Evolutionary conservation across 2,888 invertebrate genomes (phyloP), one percentile per base, ranked within the genome.

Genomic region (Sminthurides aquaticus): DNA sequence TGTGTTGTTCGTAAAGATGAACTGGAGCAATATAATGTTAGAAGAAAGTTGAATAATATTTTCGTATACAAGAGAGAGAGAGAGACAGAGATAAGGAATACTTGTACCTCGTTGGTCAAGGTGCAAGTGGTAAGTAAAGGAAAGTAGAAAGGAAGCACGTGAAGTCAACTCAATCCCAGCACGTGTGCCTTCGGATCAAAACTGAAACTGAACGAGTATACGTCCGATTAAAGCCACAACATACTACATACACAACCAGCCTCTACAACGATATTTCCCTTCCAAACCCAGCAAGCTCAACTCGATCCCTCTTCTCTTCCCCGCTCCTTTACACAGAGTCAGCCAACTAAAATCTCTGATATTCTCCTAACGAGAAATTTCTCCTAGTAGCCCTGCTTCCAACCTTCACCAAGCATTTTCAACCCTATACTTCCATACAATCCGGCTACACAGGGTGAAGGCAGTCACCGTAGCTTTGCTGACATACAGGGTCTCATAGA

Each of bases 51-150:
- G n/a, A n/a, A n/a, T n/a, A n/a, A n/a, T n/a, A n/a, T n/a, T n/a
- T n/a, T n/a, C n/a, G n/a, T n/a, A n/a, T n/a, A n/a, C n/a, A n/a
- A n/a, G n/a, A n/a, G n/a, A n/a, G n/a, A n/a, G n/a, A 15, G 43
- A 34, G 43, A 34, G 43, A 34, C 8, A 34, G 43, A 59, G 52
- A 59, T 52, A 64, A 59, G 54, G 58, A 49, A 62, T 3, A 24
- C 54, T 63, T 58, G 69, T 66, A 69, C 69, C 70, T 72, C 66
- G 66, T 70, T 69, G 67, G 69, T 72, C 67, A 67, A 69, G 67
- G 69, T 69, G 69, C 69, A 70, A 70, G 69, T 69, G 66, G 66
- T 67, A 65, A 71, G 68, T 71, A 68, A 68, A 65, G 56, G 60
- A 62, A 55, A 60, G 59, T 62, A 57, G 52, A 62, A 59, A 62